A percentile compares a stretch with the other conserved stretches of the same genome.
phyloP scores from a whole-genome alignment of 2,888 invertebrate species.

The Drosophila testacea region DNA sequence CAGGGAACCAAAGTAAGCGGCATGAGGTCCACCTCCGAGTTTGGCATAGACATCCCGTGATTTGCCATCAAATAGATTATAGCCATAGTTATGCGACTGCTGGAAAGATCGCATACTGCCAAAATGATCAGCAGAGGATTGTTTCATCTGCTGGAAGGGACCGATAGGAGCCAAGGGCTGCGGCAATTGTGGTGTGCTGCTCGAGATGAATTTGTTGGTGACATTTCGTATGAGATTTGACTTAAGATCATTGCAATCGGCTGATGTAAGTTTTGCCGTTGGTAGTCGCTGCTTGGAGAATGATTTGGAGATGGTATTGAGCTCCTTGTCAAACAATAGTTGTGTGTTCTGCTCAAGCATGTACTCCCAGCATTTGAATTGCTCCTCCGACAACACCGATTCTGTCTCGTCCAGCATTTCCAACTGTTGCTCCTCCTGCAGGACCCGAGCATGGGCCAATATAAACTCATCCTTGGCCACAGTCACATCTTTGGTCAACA shows the following conservation, averaged over 20 bases:
- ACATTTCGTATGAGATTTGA: conserved; percentile 78
- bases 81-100: conserved; percentile 86
- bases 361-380: conserved; percentile 96
- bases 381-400: conserved; percentile 91
- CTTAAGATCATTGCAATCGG: conserved; percentile 74
- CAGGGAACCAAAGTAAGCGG: conserved; percentile 94
- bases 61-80: conserved; percentile 75
- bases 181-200: conserved; percentile 89
- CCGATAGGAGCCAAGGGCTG: conserved; percentile 40
- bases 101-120: conserved; percentile 93
- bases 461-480: conserved; percentile 83
- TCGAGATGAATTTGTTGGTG: conserved; percentile 87
- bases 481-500: conserved; percentile 55
- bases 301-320: conserved; percentile 91
- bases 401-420: conserved; percentile 87
- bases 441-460: conserved; percentile 80
- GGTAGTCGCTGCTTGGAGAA: conserved; percentile 84
- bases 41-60: conserved; percentile 66
- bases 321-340: conserved; percentile 93
- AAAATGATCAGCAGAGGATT: conserved; percentile 87
- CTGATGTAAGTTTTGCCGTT: conserved; percentile 27
- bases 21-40: conserved; percentile 89
- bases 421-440: conserved; percentile 87
- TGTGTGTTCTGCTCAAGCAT: conserved; percentile 97
- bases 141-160: conserved; percentile 55